These are phyloP conservation scores for Ladona fulva DNA, from an alignment of 1,140 invertebrate genomes.

Conservation along the genomic window DNA sequence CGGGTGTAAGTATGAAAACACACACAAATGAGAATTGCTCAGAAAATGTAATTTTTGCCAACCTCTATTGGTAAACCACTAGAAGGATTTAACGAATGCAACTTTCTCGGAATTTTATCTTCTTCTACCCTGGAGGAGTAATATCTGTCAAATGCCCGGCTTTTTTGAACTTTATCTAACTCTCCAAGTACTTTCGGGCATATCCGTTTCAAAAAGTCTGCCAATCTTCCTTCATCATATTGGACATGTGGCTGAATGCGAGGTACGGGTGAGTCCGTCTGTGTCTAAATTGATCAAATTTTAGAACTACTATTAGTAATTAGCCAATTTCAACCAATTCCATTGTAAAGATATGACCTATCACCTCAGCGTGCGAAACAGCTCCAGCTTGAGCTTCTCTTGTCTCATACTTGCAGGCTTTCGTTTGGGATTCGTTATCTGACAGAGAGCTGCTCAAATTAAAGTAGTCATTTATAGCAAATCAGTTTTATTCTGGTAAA, in stretches of 20 bases:
- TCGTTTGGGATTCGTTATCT: not conserved
- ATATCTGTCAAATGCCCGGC: conserved; percentile 34
- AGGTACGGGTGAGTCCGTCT: not conserved
- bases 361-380: not conserved
- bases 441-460: no score
- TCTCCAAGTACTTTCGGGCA: conserved; percentile 35
- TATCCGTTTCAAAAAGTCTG: conserved; percentile 35
- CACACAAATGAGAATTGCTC: no score
- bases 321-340: no score
- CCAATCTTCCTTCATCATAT: conserved; percentile 27
- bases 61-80: not conserved
- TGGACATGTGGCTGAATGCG: not conserved
- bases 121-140: conserved; percentile 27
- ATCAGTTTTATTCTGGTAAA: no score
- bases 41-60: not conserved
- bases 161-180: conserved; percentile 37
- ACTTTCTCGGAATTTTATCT: conserved; percentile 28
- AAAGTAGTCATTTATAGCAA: no score
- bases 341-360: not conserved
- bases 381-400: not conserved
- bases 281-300: not conserved
- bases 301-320: no score
- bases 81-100: conserved; percentile 10
- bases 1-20: no score
- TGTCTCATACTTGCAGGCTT: not conserved